Evolutionary conservation across 2,888 invertebrate species (phyloP).

Genomic region (Eupithecia exiguata): DNA sequence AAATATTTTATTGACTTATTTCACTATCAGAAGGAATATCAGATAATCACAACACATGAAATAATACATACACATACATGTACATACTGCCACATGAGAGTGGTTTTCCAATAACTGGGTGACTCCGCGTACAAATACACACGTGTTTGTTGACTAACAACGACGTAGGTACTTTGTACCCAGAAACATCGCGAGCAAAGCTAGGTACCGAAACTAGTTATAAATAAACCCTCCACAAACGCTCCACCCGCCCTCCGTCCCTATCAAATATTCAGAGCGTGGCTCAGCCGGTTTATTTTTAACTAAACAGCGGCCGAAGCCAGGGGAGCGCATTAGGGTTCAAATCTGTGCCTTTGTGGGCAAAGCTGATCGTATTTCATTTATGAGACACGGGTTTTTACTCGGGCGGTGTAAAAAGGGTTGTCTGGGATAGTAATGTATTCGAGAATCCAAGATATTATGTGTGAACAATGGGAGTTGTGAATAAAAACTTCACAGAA

Average conservation of each 20-base stretch:
- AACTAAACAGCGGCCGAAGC: conserved; percentile 45
- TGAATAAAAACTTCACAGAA: background rate
- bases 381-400: conserved; percentile 10
- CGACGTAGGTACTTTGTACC: background rate
- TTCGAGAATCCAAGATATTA: background rate
- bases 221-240: background rate
- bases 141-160: background rate
- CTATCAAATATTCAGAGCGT: conserved; percentile 47
- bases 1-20: no score
- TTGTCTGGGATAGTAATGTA: background rate
- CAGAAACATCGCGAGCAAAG: background rate
- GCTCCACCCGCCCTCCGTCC: background rate
- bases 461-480: background rate
- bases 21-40: no score
- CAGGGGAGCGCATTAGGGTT: conserved; percentile 41
- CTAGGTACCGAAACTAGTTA: background rate
- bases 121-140: background rate
- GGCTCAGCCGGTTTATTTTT: conserved; percentile 44
- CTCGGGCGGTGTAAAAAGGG: background rate
- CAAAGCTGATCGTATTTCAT: conserved; percentile 20
- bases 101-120: background rate
- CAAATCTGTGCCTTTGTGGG: conserved; percentile 29
- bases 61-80: no score
- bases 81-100: no score
- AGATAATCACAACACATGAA: no score